These are phyloP conservation scores for Hirtodrosophila duncani DNA, from an alignment of 2,888 invertebrate genomes.

Conservation along the genomic window DNA sequence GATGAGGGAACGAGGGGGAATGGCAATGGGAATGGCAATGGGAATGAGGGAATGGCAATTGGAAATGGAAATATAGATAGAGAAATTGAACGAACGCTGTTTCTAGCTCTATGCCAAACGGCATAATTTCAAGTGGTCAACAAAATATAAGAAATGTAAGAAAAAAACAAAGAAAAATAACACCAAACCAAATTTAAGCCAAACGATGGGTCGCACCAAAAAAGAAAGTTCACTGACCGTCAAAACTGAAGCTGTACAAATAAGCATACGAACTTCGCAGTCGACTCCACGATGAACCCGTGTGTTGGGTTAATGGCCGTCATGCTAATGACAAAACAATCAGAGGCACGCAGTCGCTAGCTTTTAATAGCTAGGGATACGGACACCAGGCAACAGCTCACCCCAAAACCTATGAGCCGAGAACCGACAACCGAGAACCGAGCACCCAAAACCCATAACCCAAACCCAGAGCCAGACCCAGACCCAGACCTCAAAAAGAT, in stretches of 20 bases:
- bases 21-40: slow-evolving; percentile 9
- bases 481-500: not conserved
- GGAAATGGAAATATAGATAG: slow-evolving; percentile 21
- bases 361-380: no score
- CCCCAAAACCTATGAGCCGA: no score
- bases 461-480: not conserved
- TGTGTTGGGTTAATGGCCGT: slow-evolving; percentile 15
- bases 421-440: not conserved
- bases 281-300: no score
- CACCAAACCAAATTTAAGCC: slow-evolving; percentile 21
- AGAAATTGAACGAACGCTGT: slow-evolving; percentile 47
- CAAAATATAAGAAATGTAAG: slow-evolving; percentile 22
- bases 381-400: no score
- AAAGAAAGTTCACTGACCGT: slow-evolving; percentile 48
- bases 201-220: no score
- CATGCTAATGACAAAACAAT: slow-evolving; percentile 63
- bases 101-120: slow-evolving; percentile 9
- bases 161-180: slow-evolving; percentile 4
- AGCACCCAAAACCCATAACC: not conserved
- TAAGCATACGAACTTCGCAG: slow-evolving; percentile 6
- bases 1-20: slow-evolving; percentile 7
- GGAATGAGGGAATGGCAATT: not conserved
- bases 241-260: slow-evolving; percentile 14
- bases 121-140: slow-evolving; percentile 66
- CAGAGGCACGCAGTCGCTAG: slow-evolving; percentile 30